These are phyloP conservation scores for Cydia pomonella DNA, from an alignment of 1,140 invertebrate genomes.

Conservation along the genomic window DNA sequence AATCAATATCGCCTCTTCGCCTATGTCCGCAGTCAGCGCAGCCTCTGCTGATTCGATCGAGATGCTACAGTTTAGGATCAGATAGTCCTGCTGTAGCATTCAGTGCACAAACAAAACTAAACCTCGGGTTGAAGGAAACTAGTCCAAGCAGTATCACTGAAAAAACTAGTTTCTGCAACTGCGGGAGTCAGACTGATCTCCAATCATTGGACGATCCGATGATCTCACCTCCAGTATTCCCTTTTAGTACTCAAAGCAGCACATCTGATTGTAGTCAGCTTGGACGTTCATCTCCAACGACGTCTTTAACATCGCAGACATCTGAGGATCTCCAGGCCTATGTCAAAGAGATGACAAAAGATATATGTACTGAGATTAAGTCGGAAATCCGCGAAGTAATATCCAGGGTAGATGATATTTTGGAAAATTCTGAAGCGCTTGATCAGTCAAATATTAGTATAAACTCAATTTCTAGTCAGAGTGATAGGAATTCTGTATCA, in stretches of 20 bases:
- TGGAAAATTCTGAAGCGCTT: conserved; percentile 83
- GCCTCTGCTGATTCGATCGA: conserved; percentile 66
- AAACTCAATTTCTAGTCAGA: conserved; percentile 72
- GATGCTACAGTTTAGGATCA: conserved; percentile 84
- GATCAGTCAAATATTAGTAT: conserved; percentile 76
- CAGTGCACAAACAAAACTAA: conserved; percentile 83
- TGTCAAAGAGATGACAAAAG: conserved; percentile 88
- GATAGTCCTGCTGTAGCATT: conserved; percentile 80
- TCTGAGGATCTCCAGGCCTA: conserved; percentile 86
- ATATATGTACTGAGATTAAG: conserved; percentile 90
- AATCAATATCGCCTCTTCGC: conserved; percentile 81
- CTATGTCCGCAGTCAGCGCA: conserved; percentile 60
- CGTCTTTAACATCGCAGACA: conserved; percentile 80
- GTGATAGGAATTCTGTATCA: conserved; percentile 84
- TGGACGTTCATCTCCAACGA: conserved; percentile 83
- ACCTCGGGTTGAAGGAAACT: conserved; percentile 81
- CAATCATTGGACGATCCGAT: conserved; percentile 82
- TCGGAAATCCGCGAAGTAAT: conserved; percentile 90
- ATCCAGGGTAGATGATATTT: conserved; percentile 87
- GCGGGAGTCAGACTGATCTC: conserved; percentile 86
- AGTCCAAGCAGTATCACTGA: conserved; percentile 64
- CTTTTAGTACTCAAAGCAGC: conserved; percentile 71
- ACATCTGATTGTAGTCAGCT: conserved; percentile 80
- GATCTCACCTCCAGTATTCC: conserved; percentile 79
- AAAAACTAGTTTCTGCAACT: conserved; percentile 82